Evolutionary conservation across 2,113 vertebrate species (phyloP).

Genomic region (Bettongia penicillata): DNA sequence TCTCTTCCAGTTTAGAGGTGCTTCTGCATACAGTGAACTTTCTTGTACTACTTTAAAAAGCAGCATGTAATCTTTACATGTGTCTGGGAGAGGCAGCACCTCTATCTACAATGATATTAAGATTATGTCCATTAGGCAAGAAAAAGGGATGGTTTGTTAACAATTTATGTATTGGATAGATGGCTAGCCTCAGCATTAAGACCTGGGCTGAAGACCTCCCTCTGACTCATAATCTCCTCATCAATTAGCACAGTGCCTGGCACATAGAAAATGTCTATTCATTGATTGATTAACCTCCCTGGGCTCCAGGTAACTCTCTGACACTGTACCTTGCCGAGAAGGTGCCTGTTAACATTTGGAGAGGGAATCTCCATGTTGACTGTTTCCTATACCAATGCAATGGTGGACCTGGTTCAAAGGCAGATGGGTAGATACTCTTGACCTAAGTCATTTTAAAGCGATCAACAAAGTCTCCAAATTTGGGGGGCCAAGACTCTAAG

Average conservation of each 20-base stretch:
- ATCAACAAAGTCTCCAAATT: neutral
- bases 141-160: neutral
- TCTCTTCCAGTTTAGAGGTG: neutral
- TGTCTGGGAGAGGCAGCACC: neutral
- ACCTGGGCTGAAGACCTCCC: neutral
- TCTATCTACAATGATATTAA: neutral
- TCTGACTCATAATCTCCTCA: fast-evolving
- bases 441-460: neutral
- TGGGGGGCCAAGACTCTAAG: neutral
- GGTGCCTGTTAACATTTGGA: neutral
- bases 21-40: neutral
- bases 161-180: neutral
- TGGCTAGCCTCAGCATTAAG: neutral
- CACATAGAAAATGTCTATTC: neutral
- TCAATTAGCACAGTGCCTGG: neutral
- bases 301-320: neutral
- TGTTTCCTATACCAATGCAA: neutral
- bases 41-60: neutral
- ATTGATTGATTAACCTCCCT: neutral
- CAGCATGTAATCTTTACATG: neutral
- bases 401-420: neutral
- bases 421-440: neutral
- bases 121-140: neutral
- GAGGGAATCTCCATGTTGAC: neutral
- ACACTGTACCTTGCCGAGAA: neutral